Evolutionary conservation across 2,888 invertebrate genomes (phyloP), one percentile per base, ranked within the genome.

Genomic region (Tricholauxania praeusta): DNA sequence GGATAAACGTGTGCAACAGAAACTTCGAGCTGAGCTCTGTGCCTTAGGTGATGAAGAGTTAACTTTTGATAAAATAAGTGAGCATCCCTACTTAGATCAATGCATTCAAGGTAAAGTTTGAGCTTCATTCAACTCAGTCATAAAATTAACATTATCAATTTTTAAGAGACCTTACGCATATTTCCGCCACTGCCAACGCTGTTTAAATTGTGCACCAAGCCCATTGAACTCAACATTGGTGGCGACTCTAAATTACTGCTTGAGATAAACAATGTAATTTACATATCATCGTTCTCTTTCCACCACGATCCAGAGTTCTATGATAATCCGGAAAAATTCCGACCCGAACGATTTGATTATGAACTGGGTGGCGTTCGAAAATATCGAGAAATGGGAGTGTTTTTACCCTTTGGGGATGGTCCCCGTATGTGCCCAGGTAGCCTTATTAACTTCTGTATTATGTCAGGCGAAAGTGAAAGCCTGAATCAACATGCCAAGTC

Each of bases 201-300:
- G 3, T 78, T 78, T 47, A 82, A 81, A 68, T 48, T 81, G 3
- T 83, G 84, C 70, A 81, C 81, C 0, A 75, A 78, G 65, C 7
- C 67, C 1, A 73, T 73, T 0, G 15, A 12, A 28, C 60, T 70
- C 1, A 80, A 78, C 62, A 65, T 59, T 0, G 73, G 80, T 57
- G 77, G 77, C n/a, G 72, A 65, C 0, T 76, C 75, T 4, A 59
- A n/a, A 0, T 48, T 85, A 1, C 32, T 69, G 4, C 79, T 87
- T 15, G 79, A 83, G 12, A 76, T 79, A 10, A 84, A 83, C 60
- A 82, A 81, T 69, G 77, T 81, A 3, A 75, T 86, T 28, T 81
- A 83, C 71, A 82, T 87, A 59, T 85, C 87, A 12, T 75, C 82
- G 5, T 86, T 85, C 76, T 84, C 85, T 2, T 79, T 83, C 17